A percentile compares a stretch with the other conserved stretches of the same genome.
phyloP scores from a whole-genome alignment of 2,797 vertebrate species.

The Rhodeus uyekii region DNA sequence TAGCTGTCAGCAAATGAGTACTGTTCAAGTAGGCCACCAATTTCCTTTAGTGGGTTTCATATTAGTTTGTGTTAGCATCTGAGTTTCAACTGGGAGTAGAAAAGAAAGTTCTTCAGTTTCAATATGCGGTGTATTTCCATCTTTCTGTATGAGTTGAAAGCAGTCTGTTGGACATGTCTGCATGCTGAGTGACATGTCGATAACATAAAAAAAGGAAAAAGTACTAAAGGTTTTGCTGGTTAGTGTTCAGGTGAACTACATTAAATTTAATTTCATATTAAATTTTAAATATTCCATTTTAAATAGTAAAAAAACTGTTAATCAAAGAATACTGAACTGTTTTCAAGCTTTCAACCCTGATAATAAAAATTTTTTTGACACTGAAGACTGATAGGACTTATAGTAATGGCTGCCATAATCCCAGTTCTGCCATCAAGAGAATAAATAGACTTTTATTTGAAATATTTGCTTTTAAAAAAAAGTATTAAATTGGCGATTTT shows the following conservation, averaged over 20 bases:
- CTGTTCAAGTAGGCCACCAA: background rate
- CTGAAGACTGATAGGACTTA: background rate
- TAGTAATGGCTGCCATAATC: background rate
- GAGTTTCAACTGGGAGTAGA: slow-evolving; percentile 20
- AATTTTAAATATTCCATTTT: background rate
- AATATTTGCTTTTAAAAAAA: background rate
- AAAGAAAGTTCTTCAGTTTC: slow-evolving; percentile 26
- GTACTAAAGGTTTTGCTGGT: background rate
- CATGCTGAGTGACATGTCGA: background rate
- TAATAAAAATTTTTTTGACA: background rate
- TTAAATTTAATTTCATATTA: background rate
- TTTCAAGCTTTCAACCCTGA: background rate
- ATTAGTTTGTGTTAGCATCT: slow-evolving; percentile 8
- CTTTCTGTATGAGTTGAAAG: background rate
- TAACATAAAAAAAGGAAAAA: background rate
- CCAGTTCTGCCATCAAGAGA: background rate
- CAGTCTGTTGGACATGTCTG: background rate
- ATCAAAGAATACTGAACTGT: background rate
- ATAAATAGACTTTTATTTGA: background rate
- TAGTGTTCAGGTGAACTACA: background rate
- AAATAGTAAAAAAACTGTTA: background rate
- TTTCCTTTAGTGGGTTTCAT: slow-evolving; percentile 24
- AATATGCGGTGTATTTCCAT: background rate
- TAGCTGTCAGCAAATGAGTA: slow-evolving; percentile 12
- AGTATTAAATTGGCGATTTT: background rate